phyloP scores from a whole-genome alignment of 2,113 vertebrate species.

The Zapornia atra region DNA sequence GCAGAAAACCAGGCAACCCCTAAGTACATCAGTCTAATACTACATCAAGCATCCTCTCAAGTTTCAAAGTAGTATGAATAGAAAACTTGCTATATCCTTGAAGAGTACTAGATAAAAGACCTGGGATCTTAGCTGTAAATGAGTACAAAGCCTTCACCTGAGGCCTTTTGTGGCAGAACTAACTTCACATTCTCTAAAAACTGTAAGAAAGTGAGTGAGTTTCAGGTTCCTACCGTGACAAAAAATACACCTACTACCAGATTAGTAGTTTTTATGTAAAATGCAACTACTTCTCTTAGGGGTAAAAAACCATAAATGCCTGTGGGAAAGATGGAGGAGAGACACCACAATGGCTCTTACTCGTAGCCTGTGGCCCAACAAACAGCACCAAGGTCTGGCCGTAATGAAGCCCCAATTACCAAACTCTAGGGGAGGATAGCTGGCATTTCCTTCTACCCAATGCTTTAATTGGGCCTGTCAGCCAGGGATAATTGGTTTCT shows the following conservation, averaged over 20 bases:
- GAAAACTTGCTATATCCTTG: background rate
- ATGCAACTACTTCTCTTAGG: background rate
- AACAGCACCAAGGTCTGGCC: background rate
- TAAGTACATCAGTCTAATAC: background rate
- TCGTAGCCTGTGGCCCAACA: background rate
- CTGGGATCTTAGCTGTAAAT: background rate
- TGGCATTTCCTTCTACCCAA: background rate
- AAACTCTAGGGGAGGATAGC: background rate
- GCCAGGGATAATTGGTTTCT: constrained; percentile 59
- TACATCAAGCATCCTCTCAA: background rate
- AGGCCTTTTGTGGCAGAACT: background rate
- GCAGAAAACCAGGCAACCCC: background rate
- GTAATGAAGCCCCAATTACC: constrained; percentile 5
- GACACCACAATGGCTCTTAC: background rate
- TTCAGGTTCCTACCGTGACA: background rate
- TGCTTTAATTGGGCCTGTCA: constrained; percentile 59
- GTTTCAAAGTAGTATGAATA: background rate
- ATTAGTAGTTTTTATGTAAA: background rate
- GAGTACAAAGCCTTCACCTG: background rate
- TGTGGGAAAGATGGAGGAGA: background rate
- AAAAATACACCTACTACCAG: background rate
- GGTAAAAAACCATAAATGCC: background rate
- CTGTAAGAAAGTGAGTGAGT: background rate
- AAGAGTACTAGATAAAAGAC: background rate
- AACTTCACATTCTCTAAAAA: background rate